Percentiles rank a stretch among this genome's conserved stretches.
These are phyloP conservation scores for Linnaemya vulpina DNA, from an alignment of 2,888 invertebrate species.

Conservation along the genomic window DNA sequence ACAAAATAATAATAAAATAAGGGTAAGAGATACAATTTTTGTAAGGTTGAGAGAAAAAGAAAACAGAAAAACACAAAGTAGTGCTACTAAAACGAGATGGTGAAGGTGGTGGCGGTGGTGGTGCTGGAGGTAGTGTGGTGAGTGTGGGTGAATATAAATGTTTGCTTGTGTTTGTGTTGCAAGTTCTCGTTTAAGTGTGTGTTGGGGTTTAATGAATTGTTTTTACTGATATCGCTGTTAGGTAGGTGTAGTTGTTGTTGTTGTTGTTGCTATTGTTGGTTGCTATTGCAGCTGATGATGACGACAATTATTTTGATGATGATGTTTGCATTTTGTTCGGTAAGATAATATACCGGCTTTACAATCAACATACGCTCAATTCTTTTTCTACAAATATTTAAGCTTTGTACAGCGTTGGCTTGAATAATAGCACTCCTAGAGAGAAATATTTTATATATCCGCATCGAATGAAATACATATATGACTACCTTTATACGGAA, in stretches of 20 bases:
- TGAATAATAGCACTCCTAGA: neutral
- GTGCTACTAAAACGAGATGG: neutral
- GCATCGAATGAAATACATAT: no score
- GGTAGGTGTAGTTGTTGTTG: neutral
- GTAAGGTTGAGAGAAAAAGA: slow-evolving; percentile 49
- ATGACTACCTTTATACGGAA: no score
- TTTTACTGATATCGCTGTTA: slow-evolving; percentile 31
- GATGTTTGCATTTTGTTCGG: slow-evolving; percentile 40
- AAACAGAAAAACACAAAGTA: slow-evolving; percentile 24
- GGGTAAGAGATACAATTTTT: slow-evolving; percentile 64
- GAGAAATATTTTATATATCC: neutral
- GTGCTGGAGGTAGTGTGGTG: slow-evolving; percentile 4
- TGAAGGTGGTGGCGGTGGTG: no score
- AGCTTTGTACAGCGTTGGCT: slow-evolving; percentile 1
- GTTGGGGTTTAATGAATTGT: slow-evolving; percentile 33
- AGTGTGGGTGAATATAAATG: slow-evolving; percentile 36
- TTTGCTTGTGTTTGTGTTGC: slow-evolving; percentile 9
- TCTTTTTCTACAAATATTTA: slow-evolving; percentile 16
- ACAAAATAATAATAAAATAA: slow-evolving; percentile 46
- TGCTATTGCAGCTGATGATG: slow-evolving; percentile 28
- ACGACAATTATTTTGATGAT: slow-evolving; percentile 34
- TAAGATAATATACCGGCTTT: slow-evolving; percentile 58
- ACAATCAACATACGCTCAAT: slow-evolving; percentile 36
- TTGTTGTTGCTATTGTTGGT: neutral
- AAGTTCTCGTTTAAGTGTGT: slow-evolving; percentile 9